Evolutionary conservation across 2,113 vertebrate genomes (phyloP), one percentile per base, ranked within the genome.

Genomic region (Thunnus maccoyii): DNA sequence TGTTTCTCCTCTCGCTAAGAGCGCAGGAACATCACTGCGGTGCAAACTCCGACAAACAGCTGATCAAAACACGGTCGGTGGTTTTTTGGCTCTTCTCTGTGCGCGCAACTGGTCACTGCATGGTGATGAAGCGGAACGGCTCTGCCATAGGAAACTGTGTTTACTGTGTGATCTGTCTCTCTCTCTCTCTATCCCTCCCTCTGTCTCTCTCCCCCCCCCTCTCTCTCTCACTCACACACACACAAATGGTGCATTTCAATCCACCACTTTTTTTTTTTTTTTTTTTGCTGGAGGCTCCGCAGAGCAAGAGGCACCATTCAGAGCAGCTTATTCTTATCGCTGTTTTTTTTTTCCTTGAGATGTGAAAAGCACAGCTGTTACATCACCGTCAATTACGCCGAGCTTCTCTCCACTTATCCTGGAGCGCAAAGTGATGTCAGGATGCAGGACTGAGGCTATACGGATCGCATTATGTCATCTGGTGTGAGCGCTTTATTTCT

Each of bases 21-120:
- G 78, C 76, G 64, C 85, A 85, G 61, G 68, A 77, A 47, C 95
- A 93, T 93, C 75, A 67, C 93, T 84, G 85, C 87, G 70, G 79
- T 68, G 68, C 55, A 78, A 81, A 81, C 75, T 80, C 72, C 62
- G 51, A 60, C 76, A 30, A 76, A 76, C 85, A 81, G 75, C 82
- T 86, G 87, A 88, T 67, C 56, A 2, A 63, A 70, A n/a, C 20
- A 44, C 58, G 55, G 71, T 3, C 68, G 80, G 47, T 76, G 78
- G 61, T 80, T 50, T 50, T 51, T 54, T 54, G 73, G 56, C 62
- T 73, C 62, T 14, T 71, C 64, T 63, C 55, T 76, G 54, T 57
- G 71, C 52, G 81, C 61, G 65, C 76, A 76, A 86, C 88, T 67
- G 77, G 77, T 80, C 80, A 80, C 65, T 57, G 82, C 84, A 30